Conservation (phyloP, 2,113 vertebrate genomes). For the Raja brachyura region DNA sequence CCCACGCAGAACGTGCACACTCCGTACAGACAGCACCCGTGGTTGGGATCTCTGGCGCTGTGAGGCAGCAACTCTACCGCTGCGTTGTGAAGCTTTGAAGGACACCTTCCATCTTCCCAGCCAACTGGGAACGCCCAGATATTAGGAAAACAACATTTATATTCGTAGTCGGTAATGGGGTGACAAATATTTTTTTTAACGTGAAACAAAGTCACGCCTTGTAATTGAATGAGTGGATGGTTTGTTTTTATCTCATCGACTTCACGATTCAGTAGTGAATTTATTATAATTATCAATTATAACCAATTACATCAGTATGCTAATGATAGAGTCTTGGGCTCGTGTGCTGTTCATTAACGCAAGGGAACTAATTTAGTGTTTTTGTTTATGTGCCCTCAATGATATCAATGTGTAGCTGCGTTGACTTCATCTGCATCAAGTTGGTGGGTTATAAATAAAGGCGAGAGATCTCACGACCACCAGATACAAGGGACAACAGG, state of each 20-base stretch:
- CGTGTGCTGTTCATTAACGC: neutral
- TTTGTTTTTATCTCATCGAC: neutral
- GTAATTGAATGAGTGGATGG: neutral
- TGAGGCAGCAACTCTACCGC: no score
- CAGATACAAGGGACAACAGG: no score
- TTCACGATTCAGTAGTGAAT: neutral
- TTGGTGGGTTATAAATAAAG: no score
- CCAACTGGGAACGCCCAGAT: neutral
- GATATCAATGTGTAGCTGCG: neutral
- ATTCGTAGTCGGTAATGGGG: neutral
- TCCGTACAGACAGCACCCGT: no score
- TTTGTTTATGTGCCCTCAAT: neutral
- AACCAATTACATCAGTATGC: neutral
- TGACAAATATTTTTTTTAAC: neutral
- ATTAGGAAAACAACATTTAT: no score
- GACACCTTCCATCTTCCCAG: neutral
- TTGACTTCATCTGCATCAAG: no score
- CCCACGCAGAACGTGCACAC: no score
- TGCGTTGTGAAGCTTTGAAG: neutral
- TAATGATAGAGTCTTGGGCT: neutral
- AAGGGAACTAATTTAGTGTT: slow-evolving; percentile 3
- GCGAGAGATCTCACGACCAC: no score
- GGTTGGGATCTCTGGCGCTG: no score
- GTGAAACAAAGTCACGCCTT: neutral
- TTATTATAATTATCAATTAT: slow-evolving; percentile 20